These are phyloP conservation scores for Saccopteryx bilineata DNA, from an alignment of 2,113 vertebrate species.

Conservation along the genomic window DNA sequence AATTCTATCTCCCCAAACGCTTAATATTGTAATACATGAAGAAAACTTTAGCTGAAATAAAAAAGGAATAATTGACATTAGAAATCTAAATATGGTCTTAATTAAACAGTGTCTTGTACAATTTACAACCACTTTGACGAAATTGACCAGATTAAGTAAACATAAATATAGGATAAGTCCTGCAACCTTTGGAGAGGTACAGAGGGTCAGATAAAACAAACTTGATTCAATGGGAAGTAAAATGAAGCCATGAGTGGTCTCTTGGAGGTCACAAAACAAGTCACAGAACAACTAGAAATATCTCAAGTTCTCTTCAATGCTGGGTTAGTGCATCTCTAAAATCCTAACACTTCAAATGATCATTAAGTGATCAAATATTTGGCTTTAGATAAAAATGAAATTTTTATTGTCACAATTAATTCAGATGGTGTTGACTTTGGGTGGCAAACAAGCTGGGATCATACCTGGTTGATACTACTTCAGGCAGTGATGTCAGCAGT, in stretches of 20 bases:
- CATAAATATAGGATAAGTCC: background rate
- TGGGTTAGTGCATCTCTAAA: background rate
- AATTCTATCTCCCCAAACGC: background rate
- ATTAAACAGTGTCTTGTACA: background rate
- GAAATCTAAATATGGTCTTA: background rate
- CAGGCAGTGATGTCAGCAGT: slow-evolving; percentile 18
- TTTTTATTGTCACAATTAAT: slow-evolving; percentile 73
- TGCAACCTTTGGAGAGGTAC: background rate
- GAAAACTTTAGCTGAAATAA: background rate
- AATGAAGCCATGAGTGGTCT: rapidly evolving
- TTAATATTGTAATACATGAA: background rate
- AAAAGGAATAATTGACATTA: background rate
- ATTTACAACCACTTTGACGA: background rate
- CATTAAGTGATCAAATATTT: slow-evolving; percentile 12
- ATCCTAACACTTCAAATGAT: background rate
- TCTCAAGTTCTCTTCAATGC: background rate
- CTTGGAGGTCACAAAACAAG: background rate
- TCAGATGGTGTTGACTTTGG: slow-evolving; percentile 65
- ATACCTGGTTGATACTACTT: slow-evolving; percentile 19
- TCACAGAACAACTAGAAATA: background rate
- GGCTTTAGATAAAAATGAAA: slow-evolving; percentile 69
- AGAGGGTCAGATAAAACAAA: background rate
- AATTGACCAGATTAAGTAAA: background rate
- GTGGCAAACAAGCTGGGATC: background rate
- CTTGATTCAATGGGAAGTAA: background rate